These are phyloP conservation scores for Vidua chalybeata DNA, from an alignment of 2,113 vertebrate species.

Conservation along the genomic window DNA sequence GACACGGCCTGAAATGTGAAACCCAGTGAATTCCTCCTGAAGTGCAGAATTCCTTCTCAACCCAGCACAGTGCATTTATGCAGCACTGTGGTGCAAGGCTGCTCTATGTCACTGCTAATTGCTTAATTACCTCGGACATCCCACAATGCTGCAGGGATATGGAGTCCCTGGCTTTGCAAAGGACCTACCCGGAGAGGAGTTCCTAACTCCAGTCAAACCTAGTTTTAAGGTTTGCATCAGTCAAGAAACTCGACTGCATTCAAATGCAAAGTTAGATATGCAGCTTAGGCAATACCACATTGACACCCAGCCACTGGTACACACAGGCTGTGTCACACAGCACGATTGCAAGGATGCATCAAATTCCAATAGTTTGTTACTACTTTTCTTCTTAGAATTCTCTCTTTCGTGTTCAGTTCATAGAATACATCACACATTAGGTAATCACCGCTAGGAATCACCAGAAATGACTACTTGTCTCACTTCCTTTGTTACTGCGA, in stretches of 20 bases:
- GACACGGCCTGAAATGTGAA: neutral
- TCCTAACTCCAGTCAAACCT: neutral
- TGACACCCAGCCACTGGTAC: neutral
- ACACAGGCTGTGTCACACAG: neutral
- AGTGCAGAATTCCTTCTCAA: neutral
- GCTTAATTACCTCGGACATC: neutral
- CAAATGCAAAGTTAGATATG: neutral
- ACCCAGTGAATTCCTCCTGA: neutral
- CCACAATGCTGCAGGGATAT: neutral
- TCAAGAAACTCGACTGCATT: neutral
- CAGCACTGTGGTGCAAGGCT: neutral
- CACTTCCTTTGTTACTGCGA: neutral
- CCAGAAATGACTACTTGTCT: neutral
- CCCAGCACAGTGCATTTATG: neutral
- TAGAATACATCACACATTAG: neutral
- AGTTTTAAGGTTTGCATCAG: neutral
- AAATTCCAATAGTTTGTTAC: neutral
- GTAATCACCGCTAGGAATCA: neutral
- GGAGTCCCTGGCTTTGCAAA: neutral
- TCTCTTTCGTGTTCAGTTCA: neutral
- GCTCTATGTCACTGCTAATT: neutral
- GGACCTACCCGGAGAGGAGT: neutral
- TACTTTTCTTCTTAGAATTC: neutral
- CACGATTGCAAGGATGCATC: fast-evolving
- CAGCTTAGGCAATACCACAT: neutral